Evolutionary conservation across 1,140 invertebrate species (phyloP), one percentile per base, ranked within the genome.

Genomic region (Drosophila malerkotliana): DNA sequence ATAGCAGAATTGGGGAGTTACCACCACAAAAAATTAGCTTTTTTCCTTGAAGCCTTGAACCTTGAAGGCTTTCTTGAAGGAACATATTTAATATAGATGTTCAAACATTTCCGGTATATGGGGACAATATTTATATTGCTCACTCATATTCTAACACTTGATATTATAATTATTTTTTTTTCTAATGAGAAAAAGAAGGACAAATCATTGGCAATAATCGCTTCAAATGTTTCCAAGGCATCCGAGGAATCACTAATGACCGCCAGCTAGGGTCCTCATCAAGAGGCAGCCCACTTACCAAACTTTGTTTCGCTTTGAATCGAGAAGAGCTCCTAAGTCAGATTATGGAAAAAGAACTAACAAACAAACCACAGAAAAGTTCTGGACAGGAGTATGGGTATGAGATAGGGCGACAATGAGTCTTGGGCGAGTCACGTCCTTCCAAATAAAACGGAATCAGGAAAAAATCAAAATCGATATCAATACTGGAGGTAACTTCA

Each of bases 361-460:
- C 18, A 34, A 63, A 51, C 37, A 72, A 72, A 52, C 59, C 75
- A 28, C 55, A 57, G 49, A 26, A 69, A 76, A 78, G 8, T 49
- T 79, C 37, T 37, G 26, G 34, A 4, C 26, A 18, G 39, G 15
- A 44, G 41, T 44, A 9, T 52, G 63, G 57, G 37, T 53, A 41
- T 49, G 45, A 45, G 55, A 73, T 47, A 56, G 54, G 32, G 53
- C 60, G 14, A 41, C 55, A 79, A 64, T 79, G 77, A 64, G 54
- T 5, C 54, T 34, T 34, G 62, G 45, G 6, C 30, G 21, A 54
- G 71, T 75, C 72, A 75, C 53, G 72, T 57, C 51, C 49, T 57
- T 24, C 28, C 64, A 77, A 71, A 77, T 48, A 62, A 74, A 77
- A 73, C 72, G 77, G 77, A 80, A 56, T 74, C 60, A 53, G 67